These are phyloP conservation scores for Callinectes sapidus DNA, from an alignment of 2,888 invertebrate genomes.

Conservation along the genomic window DNA sequence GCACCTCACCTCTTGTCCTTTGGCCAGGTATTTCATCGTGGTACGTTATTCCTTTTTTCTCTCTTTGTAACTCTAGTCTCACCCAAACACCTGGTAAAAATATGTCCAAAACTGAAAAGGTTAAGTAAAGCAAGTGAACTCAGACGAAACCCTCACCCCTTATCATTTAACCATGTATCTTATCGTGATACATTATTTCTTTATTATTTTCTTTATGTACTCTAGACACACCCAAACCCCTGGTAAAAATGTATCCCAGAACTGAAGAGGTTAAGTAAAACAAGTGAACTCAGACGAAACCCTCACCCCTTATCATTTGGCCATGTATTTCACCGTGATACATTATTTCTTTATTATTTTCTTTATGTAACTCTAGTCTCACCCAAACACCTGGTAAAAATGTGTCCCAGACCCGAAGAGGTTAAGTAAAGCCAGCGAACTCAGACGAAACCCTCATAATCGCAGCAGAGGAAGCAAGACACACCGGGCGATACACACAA, in stretches of 20 bases:
- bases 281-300: neutral
- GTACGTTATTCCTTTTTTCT: neutral
- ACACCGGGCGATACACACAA: neutral
- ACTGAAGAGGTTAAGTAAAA: neutral
- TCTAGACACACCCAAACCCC: too few relatives aligned
- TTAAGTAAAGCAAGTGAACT: neutral
- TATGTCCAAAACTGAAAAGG: too few relatives aligned
- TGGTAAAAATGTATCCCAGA: too few relatives aligned
- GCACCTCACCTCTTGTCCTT: neutral
- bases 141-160: neutral
- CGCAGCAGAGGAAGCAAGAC: neutral
- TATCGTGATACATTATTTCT: neutral
- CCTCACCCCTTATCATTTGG: neutral
- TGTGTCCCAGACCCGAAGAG: too few relatives aligned
- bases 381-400: too few relatives aligned
- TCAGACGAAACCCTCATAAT: neutral
- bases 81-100: too few relatives aligned
- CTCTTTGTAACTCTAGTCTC: too few relatives aligned
- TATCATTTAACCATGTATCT: neutral
- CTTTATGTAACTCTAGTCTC: too few relatives aligned
- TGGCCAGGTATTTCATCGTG: neutral
- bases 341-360: neutral
- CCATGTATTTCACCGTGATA: neutral
- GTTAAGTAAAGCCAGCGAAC: neutral
- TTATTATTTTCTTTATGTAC: neutral